Conservation (phyloP, 2,113 vertebrate species). For the Mohoua ochrocephala region DNA sequence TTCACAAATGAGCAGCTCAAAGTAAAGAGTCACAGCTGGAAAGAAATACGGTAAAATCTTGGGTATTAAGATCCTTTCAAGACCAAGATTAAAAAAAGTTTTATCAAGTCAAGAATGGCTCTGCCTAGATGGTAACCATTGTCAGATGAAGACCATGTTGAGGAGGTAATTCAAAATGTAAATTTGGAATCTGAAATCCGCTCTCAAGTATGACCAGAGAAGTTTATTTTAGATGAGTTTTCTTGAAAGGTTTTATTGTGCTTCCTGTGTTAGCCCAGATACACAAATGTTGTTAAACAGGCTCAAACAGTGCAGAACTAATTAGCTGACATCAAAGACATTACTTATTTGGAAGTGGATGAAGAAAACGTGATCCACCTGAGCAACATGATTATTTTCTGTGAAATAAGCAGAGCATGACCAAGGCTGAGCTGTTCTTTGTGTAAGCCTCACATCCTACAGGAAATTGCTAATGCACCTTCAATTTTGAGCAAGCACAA, state of each 20-base stretch:
- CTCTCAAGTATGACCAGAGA: background rate
- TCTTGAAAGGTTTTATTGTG: background rate
- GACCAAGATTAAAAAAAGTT: background rate
- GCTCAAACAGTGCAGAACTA: background rate
- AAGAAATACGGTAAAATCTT: background rate
- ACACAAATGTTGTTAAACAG: background rate
- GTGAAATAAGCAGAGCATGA: background rate
- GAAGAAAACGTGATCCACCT: background rate
- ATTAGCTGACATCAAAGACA: conserved; percentile 11
- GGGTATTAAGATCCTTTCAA: background rate
- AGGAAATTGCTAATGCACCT: background rate
- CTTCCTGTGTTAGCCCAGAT: background rate
- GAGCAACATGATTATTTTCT: background rate
- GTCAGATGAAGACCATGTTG: background rate
- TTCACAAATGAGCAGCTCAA: background rate
- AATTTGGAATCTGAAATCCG: background rate
- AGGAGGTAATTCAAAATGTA: background rate
- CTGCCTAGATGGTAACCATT: background rate
- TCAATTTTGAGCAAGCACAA: background rate
- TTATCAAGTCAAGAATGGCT: background rate
- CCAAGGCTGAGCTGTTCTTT: background rate
- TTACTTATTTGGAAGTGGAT: background rate
- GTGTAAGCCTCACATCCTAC: background rate
- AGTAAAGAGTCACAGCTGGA: background rate
- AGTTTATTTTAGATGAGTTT: background rate